Percentiles rank a stretch among this genome's conserved stretches.
Conservation (phyloP, 2,888 invertebrate genomes). For the Agriopis aurantiaria region DNA sequence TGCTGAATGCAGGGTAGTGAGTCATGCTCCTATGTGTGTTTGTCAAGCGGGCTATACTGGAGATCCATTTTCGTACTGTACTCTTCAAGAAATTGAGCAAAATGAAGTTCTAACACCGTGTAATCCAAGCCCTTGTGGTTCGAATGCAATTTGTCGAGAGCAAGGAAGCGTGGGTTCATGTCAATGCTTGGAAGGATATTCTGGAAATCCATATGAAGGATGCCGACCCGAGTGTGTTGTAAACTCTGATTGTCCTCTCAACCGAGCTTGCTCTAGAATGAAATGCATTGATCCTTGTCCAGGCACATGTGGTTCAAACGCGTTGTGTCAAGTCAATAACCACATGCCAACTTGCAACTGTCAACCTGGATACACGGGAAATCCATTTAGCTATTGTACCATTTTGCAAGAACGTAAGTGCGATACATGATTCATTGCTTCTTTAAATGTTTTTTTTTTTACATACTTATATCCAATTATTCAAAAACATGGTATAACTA, state of each 20-base stretch:
- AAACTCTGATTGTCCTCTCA: constrained; percentile 90
- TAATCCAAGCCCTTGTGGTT: constrained; percentile 88
- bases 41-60: constrained; percentile 90
- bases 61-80: constrained; percentile 91
- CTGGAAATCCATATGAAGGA: constrained; percentile 92
- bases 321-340: constrained; percentile 91
- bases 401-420: constrained; percentile 79
- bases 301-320: constrained; percentile 91
- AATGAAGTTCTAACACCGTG: constrained; percentile 86
- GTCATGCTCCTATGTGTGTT: constrained; percentile 91
- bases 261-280: constrained; percentile 90
- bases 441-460: neutral
- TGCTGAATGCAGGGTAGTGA: constrained; percentile 91
- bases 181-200: constrained; percentile 88
- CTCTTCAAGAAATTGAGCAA: constrained; percentile 65
- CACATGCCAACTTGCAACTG: constrained; percentile 91
- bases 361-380: constrained; percentile 88
- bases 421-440: neutral
- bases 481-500: neutral
- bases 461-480: neutral
- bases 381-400: constrained; percentile 88
- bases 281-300: constrained; percentile 93
- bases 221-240: constrained; percentile 91
- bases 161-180: constrained; percentile 89
- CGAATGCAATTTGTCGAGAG: constrained; percentile 87